Evolutionary conservation across 2,888 invertebrate genomes (phyloP).

Genomic region (Chaitophorus viminalis): DNA sequence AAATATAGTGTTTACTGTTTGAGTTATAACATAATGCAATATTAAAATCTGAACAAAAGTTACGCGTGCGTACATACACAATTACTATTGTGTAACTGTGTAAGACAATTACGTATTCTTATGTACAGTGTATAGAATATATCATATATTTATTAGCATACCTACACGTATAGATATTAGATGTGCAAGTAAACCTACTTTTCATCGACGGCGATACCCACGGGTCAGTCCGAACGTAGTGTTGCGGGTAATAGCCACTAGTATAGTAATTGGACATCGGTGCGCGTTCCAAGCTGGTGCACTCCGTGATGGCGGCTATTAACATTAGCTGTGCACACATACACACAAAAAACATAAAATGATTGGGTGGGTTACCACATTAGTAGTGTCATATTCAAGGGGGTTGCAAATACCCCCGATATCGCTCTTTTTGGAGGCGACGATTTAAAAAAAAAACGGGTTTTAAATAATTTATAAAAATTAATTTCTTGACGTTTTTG

Average conservation of each 20-base stretch:
- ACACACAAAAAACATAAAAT: neutral
- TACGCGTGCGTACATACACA: neutral
- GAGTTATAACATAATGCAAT: too few species aligned
- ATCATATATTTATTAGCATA: slow-evolving; percentile 1
- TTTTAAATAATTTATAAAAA: too few species aligned
- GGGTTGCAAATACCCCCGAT: too few species aligned
- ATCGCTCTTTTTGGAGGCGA: too few species aligned
- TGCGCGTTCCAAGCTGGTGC: slow-evolving; percentile 31
- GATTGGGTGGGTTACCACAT: neutral
- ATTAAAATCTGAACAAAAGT: too few species aligned
- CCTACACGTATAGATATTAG: neutral
- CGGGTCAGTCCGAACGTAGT: neutral
- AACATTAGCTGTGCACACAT: slow-evolving; percentile 39
- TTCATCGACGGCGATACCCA: slow-evolving; percentile 23
- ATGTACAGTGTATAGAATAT: neutral
- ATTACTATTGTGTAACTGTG: too few species aligned
- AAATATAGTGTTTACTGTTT: too few species aligned
- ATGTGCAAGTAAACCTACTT: slow-evolving; percentile 3
- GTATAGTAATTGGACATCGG: neutral
- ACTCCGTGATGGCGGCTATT: slow-evolving; percentile 36
- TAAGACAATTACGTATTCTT: neutral
- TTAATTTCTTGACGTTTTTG: too few species aligned
- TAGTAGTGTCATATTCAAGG: too few species aligned
- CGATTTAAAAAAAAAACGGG: too few species aligned
- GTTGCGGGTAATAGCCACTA: neutral